phyloP scores from a whole-genome alignment of 2,888 invertebrate species.

The Pristionchus entomophagus region DNA sequence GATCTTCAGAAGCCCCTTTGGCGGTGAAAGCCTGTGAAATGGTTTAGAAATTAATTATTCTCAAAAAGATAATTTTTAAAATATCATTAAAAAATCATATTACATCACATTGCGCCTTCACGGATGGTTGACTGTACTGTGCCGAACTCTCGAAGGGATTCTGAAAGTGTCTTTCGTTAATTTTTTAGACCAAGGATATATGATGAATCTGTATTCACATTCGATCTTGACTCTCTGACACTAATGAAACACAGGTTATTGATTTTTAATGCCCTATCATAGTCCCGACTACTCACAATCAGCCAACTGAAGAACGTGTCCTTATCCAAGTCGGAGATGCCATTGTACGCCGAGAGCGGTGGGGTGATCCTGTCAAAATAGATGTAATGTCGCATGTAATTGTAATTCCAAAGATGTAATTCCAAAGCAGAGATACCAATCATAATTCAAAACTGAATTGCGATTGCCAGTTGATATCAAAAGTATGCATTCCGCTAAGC shows the following conservation, averaged over 20 bases:
- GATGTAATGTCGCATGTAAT: too few relatives aligned
- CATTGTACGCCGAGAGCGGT: not conserved
- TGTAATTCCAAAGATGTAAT: too few relatives aligned
- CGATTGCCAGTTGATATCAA: too few relatives aligned
- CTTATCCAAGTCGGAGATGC: not conserved
- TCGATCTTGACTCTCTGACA: too few relatives aligned
- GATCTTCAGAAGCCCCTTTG: not conserved
- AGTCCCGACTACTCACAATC: not conserved
- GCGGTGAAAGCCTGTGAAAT: not conserved
- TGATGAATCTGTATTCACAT: too few relatives aligned
- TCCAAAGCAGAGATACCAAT: too few relatives aligned
- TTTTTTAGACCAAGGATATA: not conserved
- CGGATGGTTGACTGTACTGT: conserved; percentile 16
- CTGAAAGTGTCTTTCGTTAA: not conserved
- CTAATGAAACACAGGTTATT: too few relatives aligned
- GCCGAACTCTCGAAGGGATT: conserved; percentile 8
- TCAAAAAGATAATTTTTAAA: not conserved
- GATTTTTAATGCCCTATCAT: too few relatives aligned
- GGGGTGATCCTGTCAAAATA: conserved; percentile 31
- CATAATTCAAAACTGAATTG: too few relatives aligned
- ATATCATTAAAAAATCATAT: not conserved
- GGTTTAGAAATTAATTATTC: too few relatives aligned
- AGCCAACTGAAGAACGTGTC: conserved; percentile 28
- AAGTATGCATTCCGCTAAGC: too few relatives aligned
- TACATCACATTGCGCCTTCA: not conserved